These are phyloP conservation scores for Leptodactylus fuscus DNA, from an alignment of 2,113 vertebrate genomes.

Conservation along the genomic window DNA sequence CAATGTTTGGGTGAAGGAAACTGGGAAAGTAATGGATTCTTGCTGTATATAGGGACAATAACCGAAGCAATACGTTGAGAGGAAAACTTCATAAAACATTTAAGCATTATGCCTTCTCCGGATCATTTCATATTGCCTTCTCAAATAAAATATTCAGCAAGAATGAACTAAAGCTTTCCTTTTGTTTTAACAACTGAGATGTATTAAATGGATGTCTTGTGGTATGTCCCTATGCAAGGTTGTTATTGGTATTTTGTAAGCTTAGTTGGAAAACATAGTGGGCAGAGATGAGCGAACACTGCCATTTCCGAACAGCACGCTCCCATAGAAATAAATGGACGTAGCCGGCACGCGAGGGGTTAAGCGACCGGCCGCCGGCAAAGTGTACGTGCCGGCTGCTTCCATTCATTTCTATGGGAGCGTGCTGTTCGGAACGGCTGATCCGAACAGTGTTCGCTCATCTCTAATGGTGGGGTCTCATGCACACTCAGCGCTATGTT, in stretches of 20 bases:
- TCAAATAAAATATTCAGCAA: slow-evolving; percentile 23
- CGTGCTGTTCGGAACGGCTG: no score
- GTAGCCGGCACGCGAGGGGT: no score
- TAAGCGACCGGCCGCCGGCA: no score
- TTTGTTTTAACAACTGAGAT: background rate
- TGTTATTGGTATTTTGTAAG: background rate
- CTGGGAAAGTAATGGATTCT: slow-evolving; percentile 13
- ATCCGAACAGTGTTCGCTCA: no score
- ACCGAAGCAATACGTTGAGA: background rate
- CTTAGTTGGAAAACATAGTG: no score
- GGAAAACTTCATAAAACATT: slow-evolving; percentile 3
- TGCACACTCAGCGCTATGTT: no score
- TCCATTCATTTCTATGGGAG: no score
- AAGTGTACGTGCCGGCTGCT: no score
- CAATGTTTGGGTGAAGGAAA: slow-evolving; percentile 37
- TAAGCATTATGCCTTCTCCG: background rate
- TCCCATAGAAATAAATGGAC: no score
- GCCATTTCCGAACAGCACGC: no score
- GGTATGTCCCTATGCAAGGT: background rate
- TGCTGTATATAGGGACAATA: background rate
- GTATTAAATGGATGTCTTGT: background rate
- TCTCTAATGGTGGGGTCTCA: no score
- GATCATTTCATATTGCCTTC: background rate
- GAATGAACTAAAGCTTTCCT: background rate
- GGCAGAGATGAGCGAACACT: no score